Conservation (phyloP, 2,888 invertebrate species). For the Hyles lineata region DNA sequence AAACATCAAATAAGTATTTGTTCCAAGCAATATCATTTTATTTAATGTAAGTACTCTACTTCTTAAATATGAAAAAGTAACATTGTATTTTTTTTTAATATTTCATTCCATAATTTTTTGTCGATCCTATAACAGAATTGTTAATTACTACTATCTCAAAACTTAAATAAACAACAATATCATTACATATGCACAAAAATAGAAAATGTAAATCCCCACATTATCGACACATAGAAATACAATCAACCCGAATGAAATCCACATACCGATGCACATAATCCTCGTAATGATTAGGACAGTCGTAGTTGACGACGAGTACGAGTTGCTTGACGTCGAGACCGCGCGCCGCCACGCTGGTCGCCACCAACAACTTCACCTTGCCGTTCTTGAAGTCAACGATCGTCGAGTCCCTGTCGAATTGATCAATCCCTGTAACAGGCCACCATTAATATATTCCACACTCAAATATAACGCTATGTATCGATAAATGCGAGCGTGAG, state of each 20-base stretch:
- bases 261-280: slow-evolving; percentile 96
- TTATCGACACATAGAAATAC: not conserved
- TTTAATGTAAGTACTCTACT: no score
- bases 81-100: no score
- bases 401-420: slow-evolving; percentile 99
- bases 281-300: slow-evolving; percentile 99
- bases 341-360: slow-evolving; percentile 98
- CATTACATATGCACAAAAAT: no score
- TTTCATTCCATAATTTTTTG: no score
- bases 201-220: not conserved
- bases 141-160: no score
- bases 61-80: no score
- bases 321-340: slow-evolving; percentile 99
- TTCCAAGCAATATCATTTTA: no score
- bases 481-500: slow-evolving; percentile 48
- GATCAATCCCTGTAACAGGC: slow-evolving; percentile 93
- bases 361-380: slow-evolving; percentile 95
- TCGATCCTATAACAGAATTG: no score
- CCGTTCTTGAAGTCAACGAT: slow-evolving; percentile 99
- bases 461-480: slow-evolving; percentile 44
- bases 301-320: slow-evolving; percentile 98
- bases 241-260: not conserved
- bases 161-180: no score
- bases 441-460: slow-evolving; percentile 73
- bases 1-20: no score